A percentile compares a stretch with the other conserved stretches of the same genome.
These are phyloP conservation scores for Cyphomyrmex costatus DNA, from an alignment of 1,140 invertebrate genomes.

Conservation along the genomic window DNA sequence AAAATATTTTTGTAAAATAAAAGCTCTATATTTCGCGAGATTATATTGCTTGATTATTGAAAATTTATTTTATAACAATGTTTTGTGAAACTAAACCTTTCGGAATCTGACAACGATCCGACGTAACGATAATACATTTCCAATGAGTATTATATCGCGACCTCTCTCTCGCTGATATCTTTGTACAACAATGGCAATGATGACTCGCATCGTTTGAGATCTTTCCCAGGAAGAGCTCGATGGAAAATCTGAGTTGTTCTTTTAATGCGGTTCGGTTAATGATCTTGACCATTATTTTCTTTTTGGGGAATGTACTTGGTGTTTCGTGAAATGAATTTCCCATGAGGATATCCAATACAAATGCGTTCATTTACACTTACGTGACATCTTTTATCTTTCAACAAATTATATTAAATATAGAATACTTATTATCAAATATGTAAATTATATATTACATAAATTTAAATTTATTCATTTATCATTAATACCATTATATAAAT, in stretches of 20 bases:
- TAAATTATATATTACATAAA: no score
- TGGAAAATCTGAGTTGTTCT: slow-evolving; percentile 45
- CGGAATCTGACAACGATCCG: not conserved
- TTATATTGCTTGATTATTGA: not conserved
- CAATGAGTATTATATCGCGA: slow-evolving; percentile 64
- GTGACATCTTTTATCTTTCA: not conserved
- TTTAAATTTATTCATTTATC: no score
- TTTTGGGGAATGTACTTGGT: not conserved
- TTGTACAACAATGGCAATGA: slow-evolving; percentile 37
- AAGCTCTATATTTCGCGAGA: not conserved
- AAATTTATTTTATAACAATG: not conserved
- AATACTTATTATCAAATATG: not conserved
- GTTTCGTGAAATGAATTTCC: slow-evolving; percentile 27
- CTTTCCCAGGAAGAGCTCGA: not conserved
- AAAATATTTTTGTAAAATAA: not conserved
- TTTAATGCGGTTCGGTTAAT: slow-evolving; percentile 44
- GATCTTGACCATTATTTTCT: slow-evolving; percentile 37
- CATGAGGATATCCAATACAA: not conserved
- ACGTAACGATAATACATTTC: slow-evolving; percentile 63
- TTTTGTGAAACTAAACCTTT: not conserved
- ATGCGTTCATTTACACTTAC: slow-evolving; percentile 10
- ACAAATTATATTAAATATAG: not conserved
- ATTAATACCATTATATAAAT: not conserved
- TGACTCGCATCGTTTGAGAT: slow-evolving; percentile 56
- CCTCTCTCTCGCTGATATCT: slow-evolving; percentile 39